Evolutionary conservation across 2,888 invertebrate genomes (phyloP).

Genomic region (Epirrhoe tristata): DNA sequence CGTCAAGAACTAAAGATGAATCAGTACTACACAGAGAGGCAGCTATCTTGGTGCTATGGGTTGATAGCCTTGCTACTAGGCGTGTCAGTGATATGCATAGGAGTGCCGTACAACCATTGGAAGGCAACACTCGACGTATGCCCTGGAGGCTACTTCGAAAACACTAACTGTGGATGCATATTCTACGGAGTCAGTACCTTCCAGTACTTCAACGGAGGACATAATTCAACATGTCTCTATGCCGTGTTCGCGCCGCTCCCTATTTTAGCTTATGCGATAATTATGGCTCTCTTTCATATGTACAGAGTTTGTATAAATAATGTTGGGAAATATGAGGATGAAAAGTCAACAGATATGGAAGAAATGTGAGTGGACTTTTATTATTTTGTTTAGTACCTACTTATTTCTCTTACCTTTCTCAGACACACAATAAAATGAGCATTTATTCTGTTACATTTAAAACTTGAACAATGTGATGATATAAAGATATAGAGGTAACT

Average conservation of each 20-base stretch:
- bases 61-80: slow-evolving; percentile 62
- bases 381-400: neutral
- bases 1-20: slow-evolving; percentile 57
- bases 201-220: slow-evolving; percentile 88
- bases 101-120: slow-evolving; percentile 89
- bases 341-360: slow-evolving; percentile 75
- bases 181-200: slow-evolving; percentile 87
- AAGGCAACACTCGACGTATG: slow-evolving; percentile 88
- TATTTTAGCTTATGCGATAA: slow-evolving; percentile 86
- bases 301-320: slow-evolving; percentile 88
- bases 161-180: slow-evolving; percentile 89
- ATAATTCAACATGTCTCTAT: slow-evolving; percentile 87
- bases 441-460: neutral
- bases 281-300: slow-evolving; percentile 89
- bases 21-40: slow-evolving; percentile 74
- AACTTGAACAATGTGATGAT: no score
- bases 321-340: slow-evolving; percentile 81
- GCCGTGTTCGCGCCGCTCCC: slow-evolving; percentile 88
- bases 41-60: slow-evolving; percentile 71
- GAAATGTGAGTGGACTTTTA: slow-evolving; percentile 71
- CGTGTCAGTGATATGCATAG: slow-evolving; percentile 79
- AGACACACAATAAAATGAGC: neutral
- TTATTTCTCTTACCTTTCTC: neutral
- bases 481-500: no score
- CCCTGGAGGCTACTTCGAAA: slow-evolving; percentile 80